Base-by-base conservation (phyloP, 2,797 vertebrate species). In the Pantherophis alleghaniensis region DNA sequence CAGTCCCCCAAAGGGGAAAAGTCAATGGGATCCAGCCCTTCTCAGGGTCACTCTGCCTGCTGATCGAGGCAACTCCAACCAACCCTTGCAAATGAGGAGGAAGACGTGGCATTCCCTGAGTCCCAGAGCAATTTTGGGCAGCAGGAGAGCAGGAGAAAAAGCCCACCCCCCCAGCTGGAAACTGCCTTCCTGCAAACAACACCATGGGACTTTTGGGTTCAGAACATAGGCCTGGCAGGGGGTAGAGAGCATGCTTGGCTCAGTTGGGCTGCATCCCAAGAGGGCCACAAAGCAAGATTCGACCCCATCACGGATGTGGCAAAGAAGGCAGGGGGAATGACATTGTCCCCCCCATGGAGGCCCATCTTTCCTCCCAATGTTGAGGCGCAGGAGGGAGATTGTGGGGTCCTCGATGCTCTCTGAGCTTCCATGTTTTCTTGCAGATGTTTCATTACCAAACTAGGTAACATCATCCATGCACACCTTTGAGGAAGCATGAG, bases 241-340 rank as follows among this genome's bases (percentile, higher is more conserved):
- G 7, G 0, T 14, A 0, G 55, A 0, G 55, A 20, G 11, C 5
- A 0, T 12, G 18, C 4, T 88, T 6, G 5, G 10, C 10, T 37
- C n/a, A 42, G 11, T 59, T 57, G 20, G 32, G 32, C 56, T 13
- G 22, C 56, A 59, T 24, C 32, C 7, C 56, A 5, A 32, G 55
- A 57, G 18, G 53, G 7, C 11, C 56, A 28, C 32, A 57, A 37
- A 59, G n/a, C 4, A 11, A 37, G 87, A 57, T 10, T 22, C 6
- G 5, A 11, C 14, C n/a, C 13, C 12, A 7, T 16, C 14, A 18
- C 3, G 0, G 26, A 32, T 32, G 12, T 32, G 9, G n/a, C 53
- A 20, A 32, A n/a, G 10, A n/a, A 24, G 56, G 22, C n/a, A 3
- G 28, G 51, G 13, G 86, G 7, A 60, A 61, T 61, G 60, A 2